Percentiles rank a stretch among this genome's conserved stretches.
Evolutionary conservation across 2,113 vertebrate species (phyloP).

Genomic region (Melanocharis versteri): DNA sequence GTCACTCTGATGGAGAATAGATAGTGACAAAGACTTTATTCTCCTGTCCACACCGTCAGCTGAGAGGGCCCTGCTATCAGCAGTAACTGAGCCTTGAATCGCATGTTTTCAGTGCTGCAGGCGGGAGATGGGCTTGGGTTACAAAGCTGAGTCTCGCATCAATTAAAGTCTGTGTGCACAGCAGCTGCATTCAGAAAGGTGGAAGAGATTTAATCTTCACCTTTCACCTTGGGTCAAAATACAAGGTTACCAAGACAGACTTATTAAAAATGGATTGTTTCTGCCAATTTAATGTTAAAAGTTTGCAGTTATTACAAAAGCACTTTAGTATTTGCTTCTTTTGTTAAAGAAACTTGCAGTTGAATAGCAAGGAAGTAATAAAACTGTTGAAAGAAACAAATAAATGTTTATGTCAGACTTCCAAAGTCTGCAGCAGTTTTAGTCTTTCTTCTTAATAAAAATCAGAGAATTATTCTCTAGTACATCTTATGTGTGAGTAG

Average conservation of each 20-base stretch:
- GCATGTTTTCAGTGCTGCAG: conserved; percentile 68
- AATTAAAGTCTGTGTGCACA: conserved; percentile 74
- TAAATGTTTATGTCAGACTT: conserved; percentile 7
- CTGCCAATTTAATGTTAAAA: conserved; percentile 53
- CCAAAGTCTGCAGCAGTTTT: not conserved
- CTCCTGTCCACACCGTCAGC: conserved; percentile 67
- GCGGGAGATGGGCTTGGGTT: conserved; percentile 69
- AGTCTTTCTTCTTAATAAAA: not conserved
- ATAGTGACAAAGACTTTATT: conserved; percentile 76
- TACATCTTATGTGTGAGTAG: not conserved
- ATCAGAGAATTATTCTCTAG: not conserved
- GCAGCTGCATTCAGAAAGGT: conserved; percentile 76
- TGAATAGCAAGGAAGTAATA: conserved; percentile 41
- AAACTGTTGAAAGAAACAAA: conserved; percentile 31
- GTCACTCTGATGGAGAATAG: conserved; percentile 41
- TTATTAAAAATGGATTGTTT: conserved; percentile 71
- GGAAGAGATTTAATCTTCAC: conserved; percentile 77
- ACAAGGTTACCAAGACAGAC: conserved; percentile 68
- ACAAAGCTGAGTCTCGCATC: conserved; percentile 72
- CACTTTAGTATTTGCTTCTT: not conserved
- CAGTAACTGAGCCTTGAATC: conserved; percentile 75
- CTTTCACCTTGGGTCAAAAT: conserved; percentile 76
- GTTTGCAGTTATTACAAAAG: conserved; percentile 27
- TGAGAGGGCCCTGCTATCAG: conserved; percentile 70
- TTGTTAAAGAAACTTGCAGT: conserved; percentile 3